A percentile compares a stretch with the other conserved stretches of the same genome.
Conservation (phyloP, 1,140 invertebrate genomes). For the Lutraria rhynchaena region DNA sequence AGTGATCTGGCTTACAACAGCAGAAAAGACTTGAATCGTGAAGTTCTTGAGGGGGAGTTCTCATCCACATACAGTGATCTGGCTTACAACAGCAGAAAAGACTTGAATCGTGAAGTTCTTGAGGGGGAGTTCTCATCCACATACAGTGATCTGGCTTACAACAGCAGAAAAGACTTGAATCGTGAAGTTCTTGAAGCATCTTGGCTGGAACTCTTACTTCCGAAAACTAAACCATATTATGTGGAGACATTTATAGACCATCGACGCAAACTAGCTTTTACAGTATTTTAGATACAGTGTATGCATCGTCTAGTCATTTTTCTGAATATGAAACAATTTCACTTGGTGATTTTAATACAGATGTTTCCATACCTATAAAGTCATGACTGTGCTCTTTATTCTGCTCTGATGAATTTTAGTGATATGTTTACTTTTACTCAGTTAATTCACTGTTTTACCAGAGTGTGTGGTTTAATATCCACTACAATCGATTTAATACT, state of each 20-base stretch:
- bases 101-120: no score
- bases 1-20: no score
- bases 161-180: no score
- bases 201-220: slow-evolving; percentile 25
- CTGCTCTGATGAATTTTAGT: not conserved
- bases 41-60: slow-evolving; percentile 5
- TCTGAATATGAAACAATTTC: slow-evolving; percentile 14
- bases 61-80: no score
- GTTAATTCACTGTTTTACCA: not conserved
- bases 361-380: slow-evolving; percentile 6
- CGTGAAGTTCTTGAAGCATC: slow-evolving; percentile 14
- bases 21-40: slow-evolving; percentile 3
- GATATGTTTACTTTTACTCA: no score
- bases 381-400: slow-evolving; percentile 5
- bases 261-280: slow-evolving; percentile 10
- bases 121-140: slow-evolving; percentile 8
- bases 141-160: no score
- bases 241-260: slow-evolving; percentile 28
- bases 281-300: slow-evolving; percentile 21
- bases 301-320: slow-evolving; percentile 13
- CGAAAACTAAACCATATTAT: slow-evolving; percentile 16
- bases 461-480: slow-evolving; percentile 18
- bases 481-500: slow-evolving; percentile 30
- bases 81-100: no score
- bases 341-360: not conserved